Conservation (phyloP, 37 sponge, comb jelly and placozoan genomes). For the Tethya wilhelma region DNA sequence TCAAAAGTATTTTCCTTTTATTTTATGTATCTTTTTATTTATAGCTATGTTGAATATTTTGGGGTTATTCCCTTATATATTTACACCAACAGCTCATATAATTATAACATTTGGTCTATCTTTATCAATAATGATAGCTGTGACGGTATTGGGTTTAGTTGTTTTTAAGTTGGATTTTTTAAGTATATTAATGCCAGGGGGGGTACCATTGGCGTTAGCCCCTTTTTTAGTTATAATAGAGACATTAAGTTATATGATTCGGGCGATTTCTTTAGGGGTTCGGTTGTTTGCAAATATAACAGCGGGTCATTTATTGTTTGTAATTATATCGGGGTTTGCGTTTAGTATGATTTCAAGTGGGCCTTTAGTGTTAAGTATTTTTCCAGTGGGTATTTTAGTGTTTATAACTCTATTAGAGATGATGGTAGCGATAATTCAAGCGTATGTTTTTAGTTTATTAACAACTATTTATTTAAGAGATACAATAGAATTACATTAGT, state of each 20-base stretch:
- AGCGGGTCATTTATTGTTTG: slow-evolving; percentile 86
- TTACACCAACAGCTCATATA: slow-evolving; percentile 78
- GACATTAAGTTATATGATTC: slow-evolving; percentile 65
- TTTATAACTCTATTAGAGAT: slow-evolving; percentile 79
- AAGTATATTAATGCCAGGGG: slow-evolving; percentile 76
- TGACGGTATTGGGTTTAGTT: slow-evolving; percentile 60
- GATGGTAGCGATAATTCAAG: slow-evolving; percentile 81
- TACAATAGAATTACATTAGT: slow-evolving; percentile 68
- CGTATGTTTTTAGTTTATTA: slow-evolving; percentile 79
- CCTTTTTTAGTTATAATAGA: slow-evolving; percentile 70
- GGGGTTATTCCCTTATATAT: slow-evolving; percentile 81
- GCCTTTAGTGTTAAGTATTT: slow-evolving; percentile 39
- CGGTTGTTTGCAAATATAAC: slow-evolving; percentile 81
- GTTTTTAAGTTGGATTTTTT: slow-evolving; percentile 60
- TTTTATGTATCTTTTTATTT: slow-evolving; percentile 74
- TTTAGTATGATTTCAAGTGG: slow-evolving; percentile 70
- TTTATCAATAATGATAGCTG: slow-evolving; percentile 70
- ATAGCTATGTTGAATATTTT: slow-evolving; percentile 71
- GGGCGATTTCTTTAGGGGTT: slow-evolving; percentile 79
- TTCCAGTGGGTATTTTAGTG: slow-evolving; percentile 57
- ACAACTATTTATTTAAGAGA: slow-evolving; percentile 77
- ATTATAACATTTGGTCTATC: slow-evolving; percentile 78
- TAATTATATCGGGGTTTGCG: slow-evolving; percentile 81
- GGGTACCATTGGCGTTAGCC: slow-evolving; percentile 69
- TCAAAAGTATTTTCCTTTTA: slow-evolving; percentile 68